Evolutionary conservation across 2,888 invertebrate genomes (phyloP).

Genomic region (Fissipunctia ypsillon): DNA sequence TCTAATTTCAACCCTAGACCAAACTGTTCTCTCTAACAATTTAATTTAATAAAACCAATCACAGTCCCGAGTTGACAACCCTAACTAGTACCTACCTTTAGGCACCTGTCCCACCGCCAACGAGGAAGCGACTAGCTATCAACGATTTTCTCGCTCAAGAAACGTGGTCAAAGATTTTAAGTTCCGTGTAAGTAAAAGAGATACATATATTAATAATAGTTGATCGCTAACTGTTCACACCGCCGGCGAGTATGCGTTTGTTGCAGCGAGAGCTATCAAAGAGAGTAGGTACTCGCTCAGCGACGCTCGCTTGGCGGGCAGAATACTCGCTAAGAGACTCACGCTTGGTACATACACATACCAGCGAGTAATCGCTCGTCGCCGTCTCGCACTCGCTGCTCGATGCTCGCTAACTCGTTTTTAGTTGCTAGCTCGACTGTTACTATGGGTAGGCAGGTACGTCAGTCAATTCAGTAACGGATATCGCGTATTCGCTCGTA

Average conservation of each 20-base stretch:
- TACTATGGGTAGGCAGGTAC: background rate
- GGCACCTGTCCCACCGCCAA: background rate
- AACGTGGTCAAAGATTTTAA: no score
- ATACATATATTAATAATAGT: no score
- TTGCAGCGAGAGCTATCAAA: background rate
- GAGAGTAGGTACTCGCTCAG: background rate
- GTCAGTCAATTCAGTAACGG: conserved; percentile 3
- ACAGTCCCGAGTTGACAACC: background rate
- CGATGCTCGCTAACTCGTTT: background rate
- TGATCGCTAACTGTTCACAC: no score
- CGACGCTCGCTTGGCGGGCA: background rate
- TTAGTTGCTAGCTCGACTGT: background rate
- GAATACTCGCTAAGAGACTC: background rate
- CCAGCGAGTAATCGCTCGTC: no score
- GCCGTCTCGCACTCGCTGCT: background rate
- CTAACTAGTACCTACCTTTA: background rate
- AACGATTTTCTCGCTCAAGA: no score
- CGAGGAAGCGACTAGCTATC: no score
- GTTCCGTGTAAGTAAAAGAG: no score
- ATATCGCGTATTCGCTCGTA: conserved; percentile 20
- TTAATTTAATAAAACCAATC: background rate
- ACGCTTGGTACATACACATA: background rate
- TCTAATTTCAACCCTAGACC: background rate
- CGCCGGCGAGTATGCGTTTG: background rate
- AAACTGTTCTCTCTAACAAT: conserved; percentile 3